Evolutionary conservation across 2,888 invertebrate species (phyloP), one percentile per base, ranked within the genome.

Genomic region (Prenolepis imparis): DNA sequence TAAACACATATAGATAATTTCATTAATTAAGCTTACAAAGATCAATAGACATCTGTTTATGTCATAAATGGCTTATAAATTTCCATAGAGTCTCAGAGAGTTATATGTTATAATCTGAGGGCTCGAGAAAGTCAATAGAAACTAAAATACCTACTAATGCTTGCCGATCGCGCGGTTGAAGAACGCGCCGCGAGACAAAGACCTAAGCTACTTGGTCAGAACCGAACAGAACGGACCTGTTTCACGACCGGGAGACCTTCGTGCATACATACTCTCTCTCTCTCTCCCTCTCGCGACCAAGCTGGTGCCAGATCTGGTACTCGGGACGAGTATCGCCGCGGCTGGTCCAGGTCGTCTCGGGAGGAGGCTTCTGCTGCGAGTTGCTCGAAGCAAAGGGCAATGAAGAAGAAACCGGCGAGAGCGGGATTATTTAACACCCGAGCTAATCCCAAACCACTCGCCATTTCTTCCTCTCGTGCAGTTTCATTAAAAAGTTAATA

Each of bases 211-310:
- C 73, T n/a, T n/a, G 85, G 68, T 66, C 74, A 67, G 83, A 82
- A 82, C 82, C 77, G 85, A 81, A 67, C 82, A 75, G 78, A 78
- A 68, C 84, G 78, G 86, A 83, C 80, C 87, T 83, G 89, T 80
- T 88, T 84, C 82, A 84, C 81, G 84, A 87, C 88, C 77, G 77
- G 88, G 80, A 87, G 85, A 87, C 87, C 88, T 88, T 88, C 88
- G 72, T 74, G 66, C 84, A 32, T 55, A 28, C 39, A 39, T 24
- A 24, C 36, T 21, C 32, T 78, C 77, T 44, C 52, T 6, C 11
- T 77, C 67, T 68, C 41, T 5, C 3, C 68, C 9, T 41, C 86
- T 39, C 77, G 73, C 63, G 75, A 72, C 57, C 84, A 86, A 74
- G 73, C 78, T 77, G 86, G 63, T 82, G 86, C 82, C 74, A 88